phyloP scores from a whole-genome alignment of 2,797 vertebrate genomes.

The Melanitta fusca region DNA sequence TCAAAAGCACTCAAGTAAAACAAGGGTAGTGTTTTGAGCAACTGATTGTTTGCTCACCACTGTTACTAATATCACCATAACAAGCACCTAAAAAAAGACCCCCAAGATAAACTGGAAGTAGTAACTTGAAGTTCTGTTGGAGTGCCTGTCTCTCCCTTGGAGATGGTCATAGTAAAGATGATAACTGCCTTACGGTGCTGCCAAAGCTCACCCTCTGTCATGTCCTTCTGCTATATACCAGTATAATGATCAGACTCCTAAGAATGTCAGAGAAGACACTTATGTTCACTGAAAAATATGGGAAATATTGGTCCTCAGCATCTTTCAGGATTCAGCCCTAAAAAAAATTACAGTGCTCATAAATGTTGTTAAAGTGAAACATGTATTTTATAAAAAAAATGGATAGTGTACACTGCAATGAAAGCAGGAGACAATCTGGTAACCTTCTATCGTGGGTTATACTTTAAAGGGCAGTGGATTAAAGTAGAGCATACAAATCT shows the following conservation, averaged over 20 bases:
- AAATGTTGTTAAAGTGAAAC: conserved; percentile 36
- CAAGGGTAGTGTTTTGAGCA: background rate
- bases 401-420: background rate
- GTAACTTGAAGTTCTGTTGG: conserved; percentile 66
- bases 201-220: conserved; percentile 73
- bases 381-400: background rate
- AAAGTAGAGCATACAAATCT: conserved; percentile 27
- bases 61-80: background rate
- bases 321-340: conserved; percentile 21
- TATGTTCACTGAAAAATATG: conserved; percentile 44
- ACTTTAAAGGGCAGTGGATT: conserved; percentile 54
- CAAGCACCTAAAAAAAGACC: conserved; percentile 24
- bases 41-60: background rate
- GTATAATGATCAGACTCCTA: conserved; percentile 48
- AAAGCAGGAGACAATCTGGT: conserved; percentile 32
- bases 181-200: conserved; percentile 66
- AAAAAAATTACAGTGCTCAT: background rate
- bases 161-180: conserved; percentile 58
- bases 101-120: conserved; percentile 35
- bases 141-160: conserved; percentile 50
- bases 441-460: conserved; percentile 26
- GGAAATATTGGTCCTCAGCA: conserved; percentile 16
- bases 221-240: conserved; percentile 71
- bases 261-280: conserved; percentile 53
- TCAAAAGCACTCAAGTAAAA: background rate